Conservation (phyloP, 1,140 invertebrate genomes). For the Drosophila athabasca region DNA sequence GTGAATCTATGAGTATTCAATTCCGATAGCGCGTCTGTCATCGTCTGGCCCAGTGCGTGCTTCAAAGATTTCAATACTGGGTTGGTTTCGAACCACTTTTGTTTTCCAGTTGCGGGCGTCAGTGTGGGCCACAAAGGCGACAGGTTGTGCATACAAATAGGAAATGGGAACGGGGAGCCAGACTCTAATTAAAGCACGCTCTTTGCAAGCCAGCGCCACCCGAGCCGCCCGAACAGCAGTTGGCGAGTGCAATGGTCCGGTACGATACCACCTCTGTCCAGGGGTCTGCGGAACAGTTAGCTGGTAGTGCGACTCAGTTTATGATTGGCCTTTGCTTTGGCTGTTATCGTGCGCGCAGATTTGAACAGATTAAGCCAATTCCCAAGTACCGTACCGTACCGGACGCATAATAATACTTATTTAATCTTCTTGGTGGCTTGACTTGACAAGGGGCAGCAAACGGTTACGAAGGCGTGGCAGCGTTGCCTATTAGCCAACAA, state of each 20-base stretch:
- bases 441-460: too few relatives aligned
- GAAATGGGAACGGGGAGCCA: constrained; percentile 44
- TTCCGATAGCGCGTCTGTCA: constrained; percentile 1
- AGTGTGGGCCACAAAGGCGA: constrained; percentile 1
- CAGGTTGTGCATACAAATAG: constrained; percentile 65
- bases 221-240: too few relatives aligned
- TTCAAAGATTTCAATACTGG: constrained; percentile 52
- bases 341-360: constrained; percentile 39
- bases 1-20: constrained; percentile 45
- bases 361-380: constrained; percentile 24
- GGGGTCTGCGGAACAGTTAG: constrained; percentile 7
- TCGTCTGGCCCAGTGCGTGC: constrained; percentile 22
- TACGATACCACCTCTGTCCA: constrained; percentile 20
- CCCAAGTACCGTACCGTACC: constrained; percentile 27
- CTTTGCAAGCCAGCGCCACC: constrained; percentile 5
- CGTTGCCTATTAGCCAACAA: constrained; percentile 23
- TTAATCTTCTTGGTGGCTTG: constrained; percentile 13
- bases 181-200: constrained; percentile 54
- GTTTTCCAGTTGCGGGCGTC: constrained; percentile 40
- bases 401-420: constrained; percentile 1
- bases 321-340: constrained; percentile 39
- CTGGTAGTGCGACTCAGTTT: constrained; percentile 34
- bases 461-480: too few relatives aligned
- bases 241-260: constrained; percentile 38
- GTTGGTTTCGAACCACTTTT: constrained; percentile 31